Percentiles rank a stretch among this genome's conserved stretches.
Conservation (phyloP, 2,888 invertebrate genomes). For the Patella ulyssiponensis region DNA sequence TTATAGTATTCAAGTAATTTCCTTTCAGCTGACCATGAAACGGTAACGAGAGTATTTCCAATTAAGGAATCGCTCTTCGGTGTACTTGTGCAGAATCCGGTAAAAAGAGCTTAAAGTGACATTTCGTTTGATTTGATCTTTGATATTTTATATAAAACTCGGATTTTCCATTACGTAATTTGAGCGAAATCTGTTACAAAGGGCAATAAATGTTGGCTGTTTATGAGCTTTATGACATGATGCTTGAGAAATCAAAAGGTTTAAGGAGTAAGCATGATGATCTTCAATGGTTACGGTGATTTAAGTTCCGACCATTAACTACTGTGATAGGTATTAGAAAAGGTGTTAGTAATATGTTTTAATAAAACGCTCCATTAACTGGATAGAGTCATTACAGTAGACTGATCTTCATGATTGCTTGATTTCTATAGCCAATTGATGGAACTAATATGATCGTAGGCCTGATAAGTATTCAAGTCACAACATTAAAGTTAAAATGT, state of each 20-base stretch:
- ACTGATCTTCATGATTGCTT: too few species aligned
- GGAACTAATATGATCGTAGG: too few species aligned
- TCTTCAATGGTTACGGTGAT: not conserved
- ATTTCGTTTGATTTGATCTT: conserved; percentile 7
- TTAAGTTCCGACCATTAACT: not conserved
- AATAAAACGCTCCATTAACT: too few species aligned
- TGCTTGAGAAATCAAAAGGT: not conserved
- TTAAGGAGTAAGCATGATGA: not conserved
- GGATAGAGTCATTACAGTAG: too few species aligned
- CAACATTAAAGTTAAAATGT: too few species aligned
- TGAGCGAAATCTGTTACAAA: not conserved
- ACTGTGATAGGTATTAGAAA: too few species aligned
- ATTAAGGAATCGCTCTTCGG: not conserved
- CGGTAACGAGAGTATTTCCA: not conserved
- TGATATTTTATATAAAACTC: conserved; percentile 8
- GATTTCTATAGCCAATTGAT: too few species aligned
- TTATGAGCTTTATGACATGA: not conserved
- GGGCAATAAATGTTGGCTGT: not conserved
- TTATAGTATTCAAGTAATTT: conserved; percentile 10
- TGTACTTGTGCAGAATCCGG: not conserved
- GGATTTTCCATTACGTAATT: conserved; percentile 9
- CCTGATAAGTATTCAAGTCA: too few species aligned
- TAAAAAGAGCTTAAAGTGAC: not conserved
- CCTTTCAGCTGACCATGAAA: not conserved
- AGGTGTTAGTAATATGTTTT: too few species aligned